Base-by-base conservation (phyloP, 2,888 invertebrate genomes). In the Augochlorella aurata region DNA sequence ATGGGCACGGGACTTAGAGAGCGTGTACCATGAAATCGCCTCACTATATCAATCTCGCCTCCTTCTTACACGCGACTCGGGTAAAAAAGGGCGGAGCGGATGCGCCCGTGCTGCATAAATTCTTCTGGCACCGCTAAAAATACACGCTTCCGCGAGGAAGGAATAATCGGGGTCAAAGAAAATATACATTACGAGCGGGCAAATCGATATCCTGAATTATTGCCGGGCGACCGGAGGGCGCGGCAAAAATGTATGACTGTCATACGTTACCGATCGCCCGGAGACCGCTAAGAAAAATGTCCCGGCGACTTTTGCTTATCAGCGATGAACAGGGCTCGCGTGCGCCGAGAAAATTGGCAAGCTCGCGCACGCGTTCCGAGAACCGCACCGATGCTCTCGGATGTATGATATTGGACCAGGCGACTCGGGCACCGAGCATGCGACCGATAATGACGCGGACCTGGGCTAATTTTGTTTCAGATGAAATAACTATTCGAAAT, bases 41-140 rank as follows among this genome's bases (percentile, higher is more conserved):
- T 82, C 84, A 74, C 86, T 89, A 79, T 87, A 89, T 89, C 90
- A 87, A 89, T 89, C 89, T 82, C 63, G 83, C 85, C 83, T 82
- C 76, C 74, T 84, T 65, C 87, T 76, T 65, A 67, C 82, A 73
- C 77, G 54, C 67, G 24, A 65, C 77, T 21, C 71, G 65, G 68
- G 38, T 38, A 72, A 73, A 84, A 84, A 73, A 73, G 74, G 66
- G 38, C 68, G 69, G 44, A 50, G 49, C 69, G 76, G 75, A 73
- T 74, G 70, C 61, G 63, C 21, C 47, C 52, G 68, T 65, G 79
- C 67, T 18, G 70, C 77, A 78, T 86, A 83, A 38, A 78, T 75
- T 79, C 75, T 82, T 66, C 50, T 77, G 50, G 45, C 65, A 45
- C 74, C 49, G 21, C 24, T 54, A 58, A 76, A 61, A 77, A 65